Evolutionary conservation across 2,888 invertebrate species (phyloP).

Genomic region (Oscheius sp.): DNA sequence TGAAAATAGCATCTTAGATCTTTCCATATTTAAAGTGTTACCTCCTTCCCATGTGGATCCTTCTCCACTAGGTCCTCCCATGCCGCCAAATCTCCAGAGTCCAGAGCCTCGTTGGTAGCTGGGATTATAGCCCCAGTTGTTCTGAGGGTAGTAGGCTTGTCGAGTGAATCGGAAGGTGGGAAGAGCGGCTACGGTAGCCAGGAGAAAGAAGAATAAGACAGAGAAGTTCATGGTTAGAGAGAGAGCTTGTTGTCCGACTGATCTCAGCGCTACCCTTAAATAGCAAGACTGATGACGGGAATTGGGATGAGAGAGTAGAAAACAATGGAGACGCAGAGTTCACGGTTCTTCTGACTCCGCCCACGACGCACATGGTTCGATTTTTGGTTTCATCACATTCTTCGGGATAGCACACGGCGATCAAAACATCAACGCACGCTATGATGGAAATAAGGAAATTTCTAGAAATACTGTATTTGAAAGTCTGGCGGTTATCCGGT

Average conservation of each 20-base stretch:
- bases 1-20: not conserved
- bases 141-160: constrained; percentile 19
- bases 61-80: constrained; percentile 29
- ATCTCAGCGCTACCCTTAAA: no score
- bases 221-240: constrained; percentile 21
- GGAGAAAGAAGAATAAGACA: constrained; percentile 2
- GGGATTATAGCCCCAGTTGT: constrained; percentile 15
- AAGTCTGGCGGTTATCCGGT: not conserved
- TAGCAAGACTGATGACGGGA: no score
- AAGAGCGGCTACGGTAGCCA: constrained; percentile 3
- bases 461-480: not conserved
- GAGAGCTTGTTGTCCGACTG: not conserved
- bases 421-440: not conserved
- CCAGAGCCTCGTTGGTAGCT: constrained; percentile 1
- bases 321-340: constrained; percentile 4
- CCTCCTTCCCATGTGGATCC: constrained; percentile 35
- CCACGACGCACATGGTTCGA: constrained; percentile 7
- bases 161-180: not conserved
- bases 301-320: no score
- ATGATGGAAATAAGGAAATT: not conserved
- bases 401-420: not conserved
- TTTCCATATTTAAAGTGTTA: not conserved
- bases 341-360: not conserved
- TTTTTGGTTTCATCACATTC: constrained; percentile 3
- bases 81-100: constrained; percentile 26